Base-by-base conservation (phyloP, 64 coral and sea anemone genomes). In the Catalaphyllia jardinei region DNA sequence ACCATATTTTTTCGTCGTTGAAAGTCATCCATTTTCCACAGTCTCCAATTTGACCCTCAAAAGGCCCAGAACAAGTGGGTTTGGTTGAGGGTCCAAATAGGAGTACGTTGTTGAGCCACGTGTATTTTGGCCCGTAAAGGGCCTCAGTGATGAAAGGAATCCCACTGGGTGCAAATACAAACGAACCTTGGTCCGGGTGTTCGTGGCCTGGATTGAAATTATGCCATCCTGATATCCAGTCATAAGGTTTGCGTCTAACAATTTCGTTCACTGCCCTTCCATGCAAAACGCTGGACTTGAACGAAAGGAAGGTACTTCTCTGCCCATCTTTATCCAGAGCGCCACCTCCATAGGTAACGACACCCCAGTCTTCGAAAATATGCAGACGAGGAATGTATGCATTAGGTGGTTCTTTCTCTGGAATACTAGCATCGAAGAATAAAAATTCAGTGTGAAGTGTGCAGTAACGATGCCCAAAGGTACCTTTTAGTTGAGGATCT, bases 381-480 rank as follows among this genome's bases (percentile, higher is more conserved):
- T 91, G 89, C 39, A 91, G n/a, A 27, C 74, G 85, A 10, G 88
- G 55, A 5, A 25, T 80, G 24, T 52, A 3, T 17, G 80, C 22
- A 20, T 52, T 87, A 18, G 29, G 24, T 62, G 90, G 93, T 16
- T 87, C 75, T 31, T 15, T 72, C 19, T 90, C 90, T 3, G 29
- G 67, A 74, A 89, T 89, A 5, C 82, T 93, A 5, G 87, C 75
- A 73, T 98, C 74, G 30, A 92, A 98, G 77, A 98, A 98, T 1
- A 98, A 39, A 62, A 93, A 98, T 42, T 98, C 96, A 9, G 80
- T 92, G 28, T 98, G 89, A 54, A 96, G 91, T 54, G 92, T 90
- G 4, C 80, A 91, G 29, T 60, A 90, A 0, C 71, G 61, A 33
- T 96, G 94, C 29, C 20, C 18, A 3, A 18, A 27, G 31, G 90